Percentiles rank a stretch among this genome's conserved stretches.
These are phyloP conservation scores for Eunapius fragilis DNA, from an alignment of 37 sponge, comb jelly and placozoan species.

Conservation along the genomic window DNA sequence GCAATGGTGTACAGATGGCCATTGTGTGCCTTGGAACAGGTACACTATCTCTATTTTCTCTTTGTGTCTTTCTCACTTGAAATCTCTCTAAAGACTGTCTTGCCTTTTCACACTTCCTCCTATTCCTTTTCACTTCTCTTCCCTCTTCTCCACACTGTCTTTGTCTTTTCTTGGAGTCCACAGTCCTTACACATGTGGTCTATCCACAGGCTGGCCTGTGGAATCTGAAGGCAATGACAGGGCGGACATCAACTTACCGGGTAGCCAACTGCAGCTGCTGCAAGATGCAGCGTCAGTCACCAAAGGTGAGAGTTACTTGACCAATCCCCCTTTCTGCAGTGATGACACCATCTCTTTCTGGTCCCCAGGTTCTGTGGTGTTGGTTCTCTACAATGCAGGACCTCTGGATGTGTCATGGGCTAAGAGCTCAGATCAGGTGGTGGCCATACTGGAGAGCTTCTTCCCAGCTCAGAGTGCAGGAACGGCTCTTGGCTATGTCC, in stretches of 20 bases:
- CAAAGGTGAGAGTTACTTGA: neutral
- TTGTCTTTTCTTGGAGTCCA: no score
- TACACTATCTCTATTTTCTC: neutral
- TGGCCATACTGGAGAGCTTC: slow-evolving; percentile 43
- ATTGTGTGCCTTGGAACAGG: slow-evolving; percentile 56
- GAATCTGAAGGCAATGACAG: slow-evolving; percentile 56
- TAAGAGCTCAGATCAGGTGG: slow-evolving; percentile 32
- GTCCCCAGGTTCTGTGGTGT: slow-evolving; percentile 15
- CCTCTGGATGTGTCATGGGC: slow-evolving; percentile 70
- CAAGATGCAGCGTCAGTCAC: slow-evolving; percentile 25
- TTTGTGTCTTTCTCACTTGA: no score
- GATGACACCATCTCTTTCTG: neutral
- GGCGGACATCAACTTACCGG: slow-evolving; percentile 54
- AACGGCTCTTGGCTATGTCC: slow-evolving; percentile 25
- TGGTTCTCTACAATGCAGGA: slow-evolving; percentile 62
- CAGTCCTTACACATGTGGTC: no score
- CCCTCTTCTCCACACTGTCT: no score
- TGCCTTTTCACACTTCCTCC: no score
- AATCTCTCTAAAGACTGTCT: no score
- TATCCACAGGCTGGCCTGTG: slow-evolving; percentile 18
- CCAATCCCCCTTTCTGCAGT: neutral
- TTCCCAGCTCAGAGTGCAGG: slow-evolving; percentile 59
- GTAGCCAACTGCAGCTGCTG: slow-evolving; percentile 45
- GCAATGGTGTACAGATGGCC: slow-evolving; percentile 34
- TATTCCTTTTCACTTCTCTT: no score